Evolutionary conservation across 2,113 vertebrate species (phyloP).

Genomic region (Corvus hawaiiensis): DNA sequence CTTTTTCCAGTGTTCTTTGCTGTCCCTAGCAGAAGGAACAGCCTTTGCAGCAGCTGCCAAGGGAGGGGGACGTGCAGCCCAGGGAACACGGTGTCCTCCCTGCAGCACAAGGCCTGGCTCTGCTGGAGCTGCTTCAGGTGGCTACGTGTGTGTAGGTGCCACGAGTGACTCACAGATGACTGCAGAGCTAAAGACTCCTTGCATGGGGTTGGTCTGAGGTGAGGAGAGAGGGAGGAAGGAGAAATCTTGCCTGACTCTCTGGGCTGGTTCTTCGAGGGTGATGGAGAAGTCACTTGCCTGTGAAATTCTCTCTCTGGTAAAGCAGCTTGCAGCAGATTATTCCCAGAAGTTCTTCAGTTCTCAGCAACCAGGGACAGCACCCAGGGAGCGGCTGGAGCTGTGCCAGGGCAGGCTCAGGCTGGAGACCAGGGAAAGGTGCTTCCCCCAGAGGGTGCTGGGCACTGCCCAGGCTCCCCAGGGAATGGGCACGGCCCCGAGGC

Average conservation of each 20-base stretch:
- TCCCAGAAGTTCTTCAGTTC: neutral
- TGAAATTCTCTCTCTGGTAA: neutral
- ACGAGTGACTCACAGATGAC: neutral
- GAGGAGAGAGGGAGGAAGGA: neutral
- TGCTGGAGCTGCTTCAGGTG: neutral
- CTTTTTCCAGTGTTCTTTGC: neutral
- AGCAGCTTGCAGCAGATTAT: neutral
- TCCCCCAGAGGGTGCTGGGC: neutral
- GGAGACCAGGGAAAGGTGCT: neutral
- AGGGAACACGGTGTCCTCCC: neutral
- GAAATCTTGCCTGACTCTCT: neutral
- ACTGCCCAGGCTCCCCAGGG: neutral
- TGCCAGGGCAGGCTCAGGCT: fast-evolving
- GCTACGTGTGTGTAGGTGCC: neutral
- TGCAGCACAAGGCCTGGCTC: neutral
- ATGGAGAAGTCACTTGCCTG: neutral
- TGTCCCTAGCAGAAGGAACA: neutral
- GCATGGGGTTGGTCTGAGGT: neutral
- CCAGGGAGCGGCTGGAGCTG: neutral
- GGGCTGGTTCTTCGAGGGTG: neutral
- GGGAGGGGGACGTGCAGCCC: neutral
- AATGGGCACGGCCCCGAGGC: neutral
- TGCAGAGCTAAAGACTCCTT: neutral
- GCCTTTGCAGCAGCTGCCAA: neutral
- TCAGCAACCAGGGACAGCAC: neutral